These are phyloP conservation scores for Masticophis lateralis DNA, from an alignment of 2,797 vertebrate genomes.

Conservation along the genomic window DNA sequence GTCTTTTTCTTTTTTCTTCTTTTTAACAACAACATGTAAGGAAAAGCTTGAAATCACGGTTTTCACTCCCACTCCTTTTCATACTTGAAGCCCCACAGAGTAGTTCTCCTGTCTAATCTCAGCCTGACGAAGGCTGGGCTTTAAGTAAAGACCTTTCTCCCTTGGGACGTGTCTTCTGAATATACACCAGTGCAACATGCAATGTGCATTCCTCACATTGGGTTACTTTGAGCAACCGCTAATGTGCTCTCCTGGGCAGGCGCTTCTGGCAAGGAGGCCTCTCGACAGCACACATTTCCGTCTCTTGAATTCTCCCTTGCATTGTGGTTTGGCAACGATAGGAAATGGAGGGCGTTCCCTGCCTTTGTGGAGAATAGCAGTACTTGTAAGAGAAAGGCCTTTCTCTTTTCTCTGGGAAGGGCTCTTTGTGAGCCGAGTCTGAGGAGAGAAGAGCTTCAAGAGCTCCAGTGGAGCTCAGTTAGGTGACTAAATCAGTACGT, in stretches of 20 bases:
- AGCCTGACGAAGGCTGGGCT: neutral
- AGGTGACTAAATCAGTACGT: neutral
- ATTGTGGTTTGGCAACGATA: neutral
- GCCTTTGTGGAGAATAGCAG: neutral
- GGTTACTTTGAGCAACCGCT: neutral
- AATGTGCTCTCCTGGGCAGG: neutral
- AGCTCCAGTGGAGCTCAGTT: neutral
- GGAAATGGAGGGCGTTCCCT: neutral
- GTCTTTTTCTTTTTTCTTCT: neutral
- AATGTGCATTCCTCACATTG: neutral
- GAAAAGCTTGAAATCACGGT: neutral
- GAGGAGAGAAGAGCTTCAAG: neutral
- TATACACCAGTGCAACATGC: neutral
- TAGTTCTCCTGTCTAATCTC: neutral
- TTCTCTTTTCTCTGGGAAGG: neutral
- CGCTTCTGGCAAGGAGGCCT: neutral
- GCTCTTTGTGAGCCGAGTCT: neutral
- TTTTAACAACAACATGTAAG: neutral
- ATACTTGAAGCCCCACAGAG: neutral
- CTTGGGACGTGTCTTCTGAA: neutral
- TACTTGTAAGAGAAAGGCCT: neutral
- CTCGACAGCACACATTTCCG: neutral
- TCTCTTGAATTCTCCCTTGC: neutral
- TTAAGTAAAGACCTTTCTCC: neutral
- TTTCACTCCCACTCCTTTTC: neutral